phyloP scores from a whole-genome alignment of 1,140 invertebrate species.

The Bombus picipes region DNA sequence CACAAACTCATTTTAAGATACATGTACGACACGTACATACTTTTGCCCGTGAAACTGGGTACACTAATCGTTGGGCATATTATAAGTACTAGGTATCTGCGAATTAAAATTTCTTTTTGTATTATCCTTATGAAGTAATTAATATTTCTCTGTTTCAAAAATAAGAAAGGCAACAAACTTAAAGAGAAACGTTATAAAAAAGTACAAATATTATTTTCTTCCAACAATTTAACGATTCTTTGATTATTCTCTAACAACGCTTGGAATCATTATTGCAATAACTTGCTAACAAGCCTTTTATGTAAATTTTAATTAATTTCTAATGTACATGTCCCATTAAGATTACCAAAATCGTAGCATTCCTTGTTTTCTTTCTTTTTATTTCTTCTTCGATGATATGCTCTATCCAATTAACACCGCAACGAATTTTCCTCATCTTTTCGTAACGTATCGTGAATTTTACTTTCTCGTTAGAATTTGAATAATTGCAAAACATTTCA shows the following conservation, averaged over 20 bases:
- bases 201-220: neutral
- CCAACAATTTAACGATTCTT: neutral
- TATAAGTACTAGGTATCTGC: slow-evolving; percentile 27
- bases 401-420: neutral
- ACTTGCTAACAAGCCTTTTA: neutral
- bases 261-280: neutral
- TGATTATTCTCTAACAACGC: neutral
- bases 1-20: too few relatives aligned
- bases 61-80: neutral
- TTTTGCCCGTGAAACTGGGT: neutral
- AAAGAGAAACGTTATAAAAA: neutral
- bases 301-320: neutral
- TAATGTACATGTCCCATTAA: neutral
- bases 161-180: too few relatives aligned
- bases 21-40: too few relatives aligned
- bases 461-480: neutral
- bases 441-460: neutral
- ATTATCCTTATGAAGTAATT: neutral
- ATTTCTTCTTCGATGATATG: neutral
- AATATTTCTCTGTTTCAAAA: neutral
- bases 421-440: neutral
- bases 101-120: neutral
- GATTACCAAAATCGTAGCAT: neutral
- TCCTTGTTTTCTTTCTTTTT: neutral
- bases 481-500: neutral